Base-by-base conservation (phyloP, 2,113 vertebrate genomes). In the Pagrus major region DNA sequence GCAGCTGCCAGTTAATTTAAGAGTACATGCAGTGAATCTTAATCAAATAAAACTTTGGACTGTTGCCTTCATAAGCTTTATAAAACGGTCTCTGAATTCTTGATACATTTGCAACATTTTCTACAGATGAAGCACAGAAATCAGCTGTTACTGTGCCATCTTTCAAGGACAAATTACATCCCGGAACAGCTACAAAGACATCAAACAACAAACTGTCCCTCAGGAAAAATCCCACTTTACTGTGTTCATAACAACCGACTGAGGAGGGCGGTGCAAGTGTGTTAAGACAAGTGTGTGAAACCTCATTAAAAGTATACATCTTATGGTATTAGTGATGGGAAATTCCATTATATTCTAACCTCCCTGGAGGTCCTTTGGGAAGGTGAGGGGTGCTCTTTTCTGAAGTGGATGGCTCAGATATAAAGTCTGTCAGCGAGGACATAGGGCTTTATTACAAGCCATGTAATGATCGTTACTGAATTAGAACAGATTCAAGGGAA, bases 231-330 rank as follows among this genome's bases (percentile, higher is more conserved):
- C 68, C 18, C 49, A 64, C 47, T 73, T 52, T n/a, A 42, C 55
- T 66, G 56, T 25, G 41, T 29, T 42, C 66, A n/a, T 18, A 76
- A 65, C 29, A 49, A 60, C 51, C 23, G 65, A 55, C 49, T 33
- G 15, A 29, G n/a, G 58, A 41, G 4, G 51, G 63, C 0, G 56
- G 3, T 14, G 20, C 18, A 20, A 10, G 61, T 18, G 59, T 35
- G 73, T 16, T 14, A 44, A 12, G 15, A 51, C 25, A 21, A 49
- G 41, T n/a, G 66, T 49, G 33, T 63, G 41, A 60, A 80, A 54
- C 15, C 73, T 81, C 81, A 70, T 83, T 83, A 78, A 75, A 80
- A 27, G 47, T 16, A 69, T 29, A 58, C 29, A 70, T 74, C 11
- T 25, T 59, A 31, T 12, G 20, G 56, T 69, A 31, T 63, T 49